Base-by-base conservation (phyloP, 2,888 invertebrate genomes). In the Syrista parreyssii region DNA sequence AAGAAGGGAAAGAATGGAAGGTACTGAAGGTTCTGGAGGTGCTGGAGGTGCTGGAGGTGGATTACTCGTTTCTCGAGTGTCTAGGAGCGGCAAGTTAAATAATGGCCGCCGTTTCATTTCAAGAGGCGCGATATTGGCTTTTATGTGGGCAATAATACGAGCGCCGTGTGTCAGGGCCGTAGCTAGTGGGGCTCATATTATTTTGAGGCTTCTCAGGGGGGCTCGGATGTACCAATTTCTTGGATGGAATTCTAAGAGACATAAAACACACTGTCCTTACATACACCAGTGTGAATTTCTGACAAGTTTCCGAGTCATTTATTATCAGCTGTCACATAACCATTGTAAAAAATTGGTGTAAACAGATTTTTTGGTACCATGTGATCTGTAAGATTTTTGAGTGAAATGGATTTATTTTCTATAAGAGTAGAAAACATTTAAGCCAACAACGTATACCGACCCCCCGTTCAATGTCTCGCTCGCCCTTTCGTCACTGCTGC, bases 121-220 rank as follows among this genome's bases (percentile, higher is more conserved):
- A 76, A 81, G 82, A 84, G 81, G 81, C 82, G 83, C 84, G 83
- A 86, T 85, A 85, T 86, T 86, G 84, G 83, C 83, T 88, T 88
- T 88, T 87, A 88, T 84, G 83, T 80, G 76, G 78, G 84, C 81
- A 86, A 87, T 87, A 88, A 88, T 85, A 83, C 86, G 83, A 85
- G 80, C 68, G 40, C 83, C 75, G 82, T 82, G 85, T 86, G 84
- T 83, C 81, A 81, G 79, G 78, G 72, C 77, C 79, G 76, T 78
- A 36, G 68, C 36, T 76, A 71, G 55, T 73, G 68, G 31, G 40
- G 55, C 4, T 31, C 31, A 73, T 75, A 74, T 75, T 73, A 69
- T 79, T 79, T 79, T 73, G n/a, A 68, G 30, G 40, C 15, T 71
- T 12, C 68, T 36, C 68, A 36, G 73, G 69, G 74, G 33, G 33